phyloP scores from a whole-genome alignment of 2,888 invertebrate genomes.

The Nemotelus pantherinus region DNA sequence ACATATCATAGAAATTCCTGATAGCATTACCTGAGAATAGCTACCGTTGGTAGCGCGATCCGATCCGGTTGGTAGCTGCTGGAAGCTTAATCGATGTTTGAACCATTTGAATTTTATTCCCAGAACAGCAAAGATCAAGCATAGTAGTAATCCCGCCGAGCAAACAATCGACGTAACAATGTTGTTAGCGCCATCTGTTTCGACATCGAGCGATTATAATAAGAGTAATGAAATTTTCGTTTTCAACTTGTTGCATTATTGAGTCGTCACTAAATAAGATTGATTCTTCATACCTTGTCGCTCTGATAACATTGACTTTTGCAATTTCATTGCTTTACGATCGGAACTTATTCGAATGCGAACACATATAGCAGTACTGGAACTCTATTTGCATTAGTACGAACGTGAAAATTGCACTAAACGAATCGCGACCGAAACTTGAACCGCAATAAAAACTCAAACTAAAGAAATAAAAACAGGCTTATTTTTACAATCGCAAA shows the following conservation, averaged over 20 bases:
- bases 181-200: slow-evolving; percentile 21
- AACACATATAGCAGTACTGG: no score
- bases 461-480: no score
- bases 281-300: slow-evolving; percentile 16
- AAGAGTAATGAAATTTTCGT: neutral
- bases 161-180: slow-evolving; percentile 29
- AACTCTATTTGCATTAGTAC: no score
- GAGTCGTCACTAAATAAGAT: slow-evolving; percentile 1
- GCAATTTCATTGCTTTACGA: slow-evolving; percentile 24
- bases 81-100: slow-evolving; percentile 63
- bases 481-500: no score
- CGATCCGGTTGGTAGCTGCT: slow-evolving; percentile 44
- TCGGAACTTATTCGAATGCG: neutral
- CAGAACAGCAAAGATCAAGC: slow-evolving; percentile 59
- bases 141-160: slow-evolving; percentile 53
- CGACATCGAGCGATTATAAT: neutral
- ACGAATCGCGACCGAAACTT: no score
- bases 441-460: no score
- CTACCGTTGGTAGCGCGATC: neutral
- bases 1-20: neutral
- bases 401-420: no score
- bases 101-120: slow-evolving; percentile 67
- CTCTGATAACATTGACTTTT: neutral
- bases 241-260: neutral
- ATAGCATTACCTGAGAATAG: slow-evolving; percentile 31